A percentile compares a stretch with the other conserved stretches of the same genome.
Conservation (phyloP, 2,797 vertebrate genomes). For the Pteronotus mesoamericanus region DNA sequence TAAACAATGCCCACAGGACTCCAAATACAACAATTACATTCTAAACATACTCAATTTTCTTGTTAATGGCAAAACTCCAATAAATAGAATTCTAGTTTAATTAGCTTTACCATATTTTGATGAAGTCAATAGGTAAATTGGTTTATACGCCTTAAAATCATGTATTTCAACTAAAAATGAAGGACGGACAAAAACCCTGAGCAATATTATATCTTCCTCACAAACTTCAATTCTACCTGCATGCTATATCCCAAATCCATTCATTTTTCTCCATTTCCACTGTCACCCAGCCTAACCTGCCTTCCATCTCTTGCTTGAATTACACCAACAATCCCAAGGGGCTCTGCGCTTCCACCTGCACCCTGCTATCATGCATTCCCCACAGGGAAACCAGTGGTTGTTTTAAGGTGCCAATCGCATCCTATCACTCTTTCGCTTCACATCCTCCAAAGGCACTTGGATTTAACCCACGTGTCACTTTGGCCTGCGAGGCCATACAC, state of each 20-base stretch:
- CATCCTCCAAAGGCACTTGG: background rate
- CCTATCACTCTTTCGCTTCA: background rate
- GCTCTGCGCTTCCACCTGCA: background rate
- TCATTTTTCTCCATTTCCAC: background rate
- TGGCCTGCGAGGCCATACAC: background rate
- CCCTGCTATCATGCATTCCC: too few species aligned
- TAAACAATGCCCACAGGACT: background rate
- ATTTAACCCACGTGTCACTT: background rate
- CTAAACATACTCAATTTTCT: background rate
- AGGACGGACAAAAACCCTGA: background rate
- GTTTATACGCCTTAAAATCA: background rate
- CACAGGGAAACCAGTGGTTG: background rate
- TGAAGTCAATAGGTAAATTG: background rate
- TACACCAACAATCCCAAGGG: background rate
- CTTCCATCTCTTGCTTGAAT: background rate
- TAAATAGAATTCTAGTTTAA: background rate
- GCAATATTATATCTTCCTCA: background rate
- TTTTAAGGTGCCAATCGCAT: background rate
- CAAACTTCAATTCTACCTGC: background rate
- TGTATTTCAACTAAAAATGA: background rate
- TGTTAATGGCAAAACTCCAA: background rate
- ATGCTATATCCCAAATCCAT: background rate
- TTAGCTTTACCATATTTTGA: background rate
- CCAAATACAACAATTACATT: background rate
- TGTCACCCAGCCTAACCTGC: background rate